Base-by-base conservation (phyloP, 2,113 vertebrate genomes). In the Burhinus oedicnemus region DNA sequence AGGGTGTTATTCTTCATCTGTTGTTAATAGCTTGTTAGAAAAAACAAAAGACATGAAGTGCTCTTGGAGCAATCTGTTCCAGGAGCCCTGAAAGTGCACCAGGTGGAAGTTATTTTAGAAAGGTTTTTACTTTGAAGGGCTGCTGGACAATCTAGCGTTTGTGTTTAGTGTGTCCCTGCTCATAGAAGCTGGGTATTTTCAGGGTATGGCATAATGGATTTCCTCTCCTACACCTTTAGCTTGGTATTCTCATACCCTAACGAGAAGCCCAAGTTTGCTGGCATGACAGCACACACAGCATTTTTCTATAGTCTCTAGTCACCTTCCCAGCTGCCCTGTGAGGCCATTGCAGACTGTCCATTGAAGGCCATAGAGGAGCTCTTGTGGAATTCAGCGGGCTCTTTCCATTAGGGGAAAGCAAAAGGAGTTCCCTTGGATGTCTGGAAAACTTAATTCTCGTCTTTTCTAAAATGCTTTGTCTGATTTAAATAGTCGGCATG, bases 71-170 rank as follows among this genome's bases (percentile, higher is more conserved):
- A 74, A 58, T 71, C 68, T 54, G 6, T 72, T 94, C 29, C 29
- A 80, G 62, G 44, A 88, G 36, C 47, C 61, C 77, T 62, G 72
- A 23, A 36, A 86, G 47, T 0, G 0, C 8, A n/a, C 25, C 51
- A 95, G 84, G 78, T 83, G 38, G 61, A 95, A 83, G 27, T 34
- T 93, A 60, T 87, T 96, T 96, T 38, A 74, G 51, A 94, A 93
- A 77, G 26, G 5, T 65, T 92, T 86, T 96, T 87, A 54, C 89
- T 95, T 81, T 44, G 64, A 91, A 82, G 69, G 47, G 22, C 40
- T 45, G 2, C 32, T 95, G 54, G 40, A 82, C 62, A 91, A 74
- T 49, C 64, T 38, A 55, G 32, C 44, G 32, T 55, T 86, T 62
- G 16, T 27, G 5, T 90, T 89, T 81, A 32, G 36, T 47, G 58